A percentile compares a stretch with the other conserved stretches of the same genome.
Evolutionary conservation across 2,113 vertebrate genomes (phyloP).

Genomic region (Melanerpes formicivorus): DNA sequence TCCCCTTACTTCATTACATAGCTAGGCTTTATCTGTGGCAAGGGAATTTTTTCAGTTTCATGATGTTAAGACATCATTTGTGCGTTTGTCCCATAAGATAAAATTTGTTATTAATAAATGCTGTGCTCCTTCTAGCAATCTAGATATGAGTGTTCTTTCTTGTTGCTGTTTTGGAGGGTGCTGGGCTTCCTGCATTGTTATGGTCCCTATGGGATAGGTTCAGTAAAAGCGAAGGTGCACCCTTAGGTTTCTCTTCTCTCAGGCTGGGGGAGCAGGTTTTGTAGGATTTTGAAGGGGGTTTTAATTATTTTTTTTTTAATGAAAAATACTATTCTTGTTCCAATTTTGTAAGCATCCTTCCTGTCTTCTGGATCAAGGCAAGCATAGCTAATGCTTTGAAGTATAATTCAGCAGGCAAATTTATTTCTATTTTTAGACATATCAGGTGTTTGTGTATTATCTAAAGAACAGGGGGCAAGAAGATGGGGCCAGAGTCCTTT

Average conservation of each 20-base stretch:
- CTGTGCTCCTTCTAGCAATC: not conserved
- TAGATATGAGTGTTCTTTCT: not conserved
- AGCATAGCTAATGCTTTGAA: conserved; percentile 10
- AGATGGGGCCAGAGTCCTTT: too few relatives aligned
- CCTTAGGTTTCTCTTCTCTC: not conserved
- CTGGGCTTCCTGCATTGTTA: not conserved
- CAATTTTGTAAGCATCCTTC: conserved; percentile 7
- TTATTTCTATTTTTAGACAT: conserved; percentile 29
- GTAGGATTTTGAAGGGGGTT: not conserved
- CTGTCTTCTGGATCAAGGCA: not conserved
- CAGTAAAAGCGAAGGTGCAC: not conserved
- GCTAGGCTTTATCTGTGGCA: not conserved
- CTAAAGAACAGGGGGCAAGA: too few relatives aligned
- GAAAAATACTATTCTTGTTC: not conserved
- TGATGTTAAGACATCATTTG: not conserved
- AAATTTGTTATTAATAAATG: not conserved
- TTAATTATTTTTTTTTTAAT: not conserved
- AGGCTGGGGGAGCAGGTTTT: not conserved
- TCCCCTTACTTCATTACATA: not conserved
- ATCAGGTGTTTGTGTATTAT: not conserved
- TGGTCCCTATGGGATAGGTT: not conserved
- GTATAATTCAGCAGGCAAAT: not conserved
- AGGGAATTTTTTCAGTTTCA: not conserved
- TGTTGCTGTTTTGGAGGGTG: not conserved
- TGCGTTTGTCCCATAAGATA: not conserved